phyloP scores from a whole-genome alignment of 1,140 invertebrate genomes.

The Ceratosolen fusciceps region DNA sequence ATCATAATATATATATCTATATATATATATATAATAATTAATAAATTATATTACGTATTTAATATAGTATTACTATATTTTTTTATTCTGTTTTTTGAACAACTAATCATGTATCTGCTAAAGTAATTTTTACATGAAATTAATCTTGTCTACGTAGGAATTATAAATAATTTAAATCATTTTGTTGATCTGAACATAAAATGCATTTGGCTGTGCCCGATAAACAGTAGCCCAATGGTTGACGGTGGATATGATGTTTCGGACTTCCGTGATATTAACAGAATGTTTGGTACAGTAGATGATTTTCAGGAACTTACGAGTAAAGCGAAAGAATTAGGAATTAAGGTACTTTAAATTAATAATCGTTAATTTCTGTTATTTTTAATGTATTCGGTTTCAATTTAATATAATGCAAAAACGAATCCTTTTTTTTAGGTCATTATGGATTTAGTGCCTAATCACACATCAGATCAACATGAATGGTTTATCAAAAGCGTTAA shows the following conservation, averaged over 20 bases:
- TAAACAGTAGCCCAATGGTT: conserved; percentile 73
- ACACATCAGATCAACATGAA: conserved; percentile 75
- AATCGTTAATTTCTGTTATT: too few species aligned
- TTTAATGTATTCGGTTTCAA: too few species aligned
- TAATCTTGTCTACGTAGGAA: too few species aligned
- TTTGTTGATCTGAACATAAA: conserved; percentile 77
- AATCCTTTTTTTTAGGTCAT: neutral
- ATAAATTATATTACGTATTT: too few species aligned
- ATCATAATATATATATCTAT: too few species aligned
- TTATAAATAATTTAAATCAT: conserved; percentile 72
- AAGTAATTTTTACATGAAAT: too few species aligned
- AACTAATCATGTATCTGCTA: too few species aligned
- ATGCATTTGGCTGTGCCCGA: conserved; percentile 77
- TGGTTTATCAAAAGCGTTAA: conserved; percentile 79
- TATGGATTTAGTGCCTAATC: conserved; percentile 18
- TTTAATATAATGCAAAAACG: too few species aligned
- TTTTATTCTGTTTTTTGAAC: too few species aligned
- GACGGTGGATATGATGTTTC: conserved; percentile 71
- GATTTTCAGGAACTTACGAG: conserved; percentile 59
- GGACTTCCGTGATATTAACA: conserved; percentile 61
- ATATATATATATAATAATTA: too few species aligned
- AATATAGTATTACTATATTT: too few species aligned
- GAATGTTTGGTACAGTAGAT: conserved; percentile 58
- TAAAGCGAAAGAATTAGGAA: conserved; percentile 59
- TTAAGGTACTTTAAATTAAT: conserved; percentile 49